These are phyloP conservation scores for Neogale vison DNA, from an alignment of 2,113 vertebrate species.

Conservation along the genomic window DNA sequence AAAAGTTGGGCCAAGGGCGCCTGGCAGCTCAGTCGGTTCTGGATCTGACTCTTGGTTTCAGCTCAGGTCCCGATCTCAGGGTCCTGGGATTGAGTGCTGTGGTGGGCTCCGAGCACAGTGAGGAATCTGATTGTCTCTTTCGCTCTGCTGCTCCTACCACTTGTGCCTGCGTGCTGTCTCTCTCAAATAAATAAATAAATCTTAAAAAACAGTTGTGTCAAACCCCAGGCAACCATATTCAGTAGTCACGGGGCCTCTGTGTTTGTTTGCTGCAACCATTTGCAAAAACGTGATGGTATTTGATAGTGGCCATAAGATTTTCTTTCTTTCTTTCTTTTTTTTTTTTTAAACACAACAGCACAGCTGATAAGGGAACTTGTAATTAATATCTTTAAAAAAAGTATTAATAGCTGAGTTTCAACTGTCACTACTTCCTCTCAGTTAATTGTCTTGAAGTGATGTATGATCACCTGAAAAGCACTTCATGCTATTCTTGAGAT, in stretches of 20 bases:
- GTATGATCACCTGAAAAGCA: not conserved
- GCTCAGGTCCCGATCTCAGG: not conserved
- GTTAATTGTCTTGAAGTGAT: not conserved
- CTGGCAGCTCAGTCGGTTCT: not conserved
- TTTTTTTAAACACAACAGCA: not conserved
- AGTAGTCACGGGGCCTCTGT: not conserved
- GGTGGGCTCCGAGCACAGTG: not conserved
- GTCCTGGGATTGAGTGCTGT: not conserved
- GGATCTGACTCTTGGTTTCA: not conserved
- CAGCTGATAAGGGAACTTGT: not conserved
- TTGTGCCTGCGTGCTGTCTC: too few species aligned
- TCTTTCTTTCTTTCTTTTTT: too few species aligned
- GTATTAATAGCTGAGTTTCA: constrained; percentile 4
- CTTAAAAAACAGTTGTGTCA: too few species aligned
- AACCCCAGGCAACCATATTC: too few species aligned
- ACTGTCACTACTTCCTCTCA: not conserved
- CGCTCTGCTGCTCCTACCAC: too few species aligned
- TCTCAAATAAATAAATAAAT: too few species aligned
- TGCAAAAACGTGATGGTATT: not conserved
- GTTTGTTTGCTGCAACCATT: not conserved
- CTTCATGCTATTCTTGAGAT: not conserved
- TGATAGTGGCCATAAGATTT: not conserved
- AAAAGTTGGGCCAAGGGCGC: not conserved
- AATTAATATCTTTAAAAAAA: not conserved
- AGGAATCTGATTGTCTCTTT: too few species aligned